Evolutionary conservation across 2,888 invertebrate species (phyloP).

Genomic region (Mactromeris polynyma): DNA sequence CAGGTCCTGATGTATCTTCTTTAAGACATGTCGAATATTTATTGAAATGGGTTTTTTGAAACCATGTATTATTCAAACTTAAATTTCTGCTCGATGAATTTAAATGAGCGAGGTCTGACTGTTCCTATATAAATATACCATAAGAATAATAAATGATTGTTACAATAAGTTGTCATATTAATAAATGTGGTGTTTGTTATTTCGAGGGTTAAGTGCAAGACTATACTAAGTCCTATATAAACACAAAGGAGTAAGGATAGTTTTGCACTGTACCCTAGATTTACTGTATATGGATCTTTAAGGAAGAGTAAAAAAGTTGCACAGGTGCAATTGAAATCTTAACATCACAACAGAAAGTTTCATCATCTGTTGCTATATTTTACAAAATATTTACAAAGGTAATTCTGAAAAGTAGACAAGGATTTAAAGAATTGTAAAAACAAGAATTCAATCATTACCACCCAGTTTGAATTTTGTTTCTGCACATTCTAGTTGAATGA

Average conservation of each 20-base stretch:
- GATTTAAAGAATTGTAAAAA: neutral
- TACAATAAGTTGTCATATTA: neutral
- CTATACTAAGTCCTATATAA: no score
- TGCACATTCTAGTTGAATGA: neutral
- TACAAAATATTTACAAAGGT: neutral
- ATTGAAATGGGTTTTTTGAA: no score
- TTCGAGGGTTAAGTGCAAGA: no score
- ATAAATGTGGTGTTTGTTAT: neutral
- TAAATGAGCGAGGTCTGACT: no score
- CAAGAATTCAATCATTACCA: neutral
- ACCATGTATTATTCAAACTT: no score
- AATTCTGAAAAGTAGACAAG: neutral
- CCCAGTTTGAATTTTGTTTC: neutral
- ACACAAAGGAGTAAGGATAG: no score
- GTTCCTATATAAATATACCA: no score
- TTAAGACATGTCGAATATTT: no score
- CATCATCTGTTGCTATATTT: neutral
- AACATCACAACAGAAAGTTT: neutral
- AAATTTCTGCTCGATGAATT: no score
- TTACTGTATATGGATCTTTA: neutral
- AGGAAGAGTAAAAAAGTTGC: neutral
- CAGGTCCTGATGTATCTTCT: no score
- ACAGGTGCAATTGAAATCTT: neutral
- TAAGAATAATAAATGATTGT: neutral
- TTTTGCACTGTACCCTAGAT: neutral